Base-by-base conservation (phyloP, 2,797 vertebrate species). In the Pipistrellus pipistrellus region DNA sequence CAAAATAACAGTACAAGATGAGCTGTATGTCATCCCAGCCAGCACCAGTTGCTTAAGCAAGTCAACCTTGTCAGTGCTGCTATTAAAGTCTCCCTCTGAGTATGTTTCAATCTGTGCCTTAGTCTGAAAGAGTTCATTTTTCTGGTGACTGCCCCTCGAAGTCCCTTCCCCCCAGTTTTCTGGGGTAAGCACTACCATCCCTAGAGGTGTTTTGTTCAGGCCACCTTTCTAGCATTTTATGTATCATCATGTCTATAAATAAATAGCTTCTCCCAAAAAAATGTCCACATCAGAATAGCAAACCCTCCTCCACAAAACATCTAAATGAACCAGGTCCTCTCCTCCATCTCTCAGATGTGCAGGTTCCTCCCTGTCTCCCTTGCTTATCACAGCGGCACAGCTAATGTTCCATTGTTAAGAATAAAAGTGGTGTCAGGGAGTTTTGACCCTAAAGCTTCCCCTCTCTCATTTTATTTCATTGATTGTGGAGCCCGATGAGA, bases 391-490 rank as follows among this genome's bases (percentile, higher is more conserved):
- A 80, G 69, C 21, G 25, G 21, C 30, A 64, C 27, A 32, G 68
- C 46, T 77, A 30, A 88, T 84, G 73, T 87, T 55, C 44, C 69
- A 75, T 90, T 66, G n/a, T 92, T 85, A 46, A 73, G 38, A 25
- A 72, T 9, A 69, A 73, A 87, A 91, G 80, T 64, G 59, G 12
- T 32, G 25, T 95, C 20, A 15, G 2, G 35, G 59, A 77, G 32
- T 41, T 84, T 77, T 64, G 8, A n/a, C 41, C 53, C 9, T 12
- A 41, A 64, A 32, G 17, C 14, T 80, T 84, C 30, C 21, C 15
- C 0, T 25, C 6, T 71, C 4, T 46, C 35, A 25, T 95, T 72
- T 72, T 72, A 44, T 44, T 44, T 41, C 38, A 51, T 62, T 66
- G 25, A 88, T 55, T 38, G 11, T 62, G 51, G 32, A 57, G 3